A percentile compares a stretch with the other conserved stretches of the same genome.
These are phyloP conservation scores for Orchesellides sinensis DNA, from an alignment of 2,888 invertebrate genomes.

Conservation along the genomic window DNA sequence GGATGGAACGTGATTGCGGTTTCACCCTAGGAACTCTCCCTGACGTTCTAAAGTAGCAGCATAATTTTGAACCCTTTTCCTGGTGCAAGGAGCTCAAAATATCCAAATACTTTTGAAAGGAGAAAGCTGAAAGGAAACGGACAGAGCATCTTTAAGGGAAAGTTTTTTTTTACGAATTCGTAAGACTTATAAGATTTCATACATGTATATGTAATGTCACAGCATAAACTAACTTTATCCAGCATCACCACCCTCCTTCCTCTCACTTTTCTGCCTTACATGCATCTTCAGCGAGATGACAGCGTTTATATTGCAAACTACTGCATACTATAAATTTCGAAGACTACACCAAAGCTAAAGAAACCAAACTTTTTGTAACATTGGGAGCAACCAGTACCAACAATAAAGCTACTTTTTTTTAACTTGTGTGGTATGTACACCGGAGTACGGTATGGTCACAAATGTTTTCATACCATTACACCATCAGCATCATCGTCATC, in stretches of 20 bases:
- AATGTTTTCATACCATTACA: slow-evolving; percentile 4
- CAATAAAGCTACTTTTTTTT: neutral
- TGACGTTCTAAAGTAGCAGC: neutral
- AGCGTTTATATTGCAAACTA: neutral
- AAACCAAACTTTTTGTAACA: neutral
- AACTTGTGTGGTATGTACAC: neutral
- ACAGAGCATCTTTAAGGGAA: too few relatives aligned
- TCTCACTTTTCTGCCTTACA: too few relatives aligned
- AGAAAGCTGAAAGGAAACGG: too few relatives aligned
- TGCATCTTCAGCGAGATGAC: too few relatives aligned
- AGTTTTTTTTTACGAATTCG: too few relatives aligned
- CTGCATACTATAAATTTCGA: neutral
- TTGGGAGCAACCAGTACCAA: neutral
- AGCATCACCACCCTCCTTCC: too few relatives aligned
- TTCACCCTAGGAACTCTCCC: slow-evolving; percentile 15
- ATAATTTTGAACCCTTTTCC: neutral
- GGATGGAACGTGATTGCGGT: slow-evolving; percentile 17
- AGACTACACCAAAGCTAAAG: neutral
- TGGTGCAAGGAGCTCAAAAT: too few relatives aligned
- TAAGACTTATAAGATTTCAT: too few relatives aligned
- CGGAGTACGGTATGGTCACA: neutral
- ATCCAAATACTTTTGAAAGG: too few relatives aligned
- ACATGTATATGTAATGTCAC: too few relatives aligned
- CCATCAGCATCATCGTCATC: neutral
- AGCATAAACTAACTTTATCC: too few relatives aligned